Evolutionary conservation across 2,888 invertebrate species (phyloP).

Genomic region (Deilephila porcellus): DNA sequence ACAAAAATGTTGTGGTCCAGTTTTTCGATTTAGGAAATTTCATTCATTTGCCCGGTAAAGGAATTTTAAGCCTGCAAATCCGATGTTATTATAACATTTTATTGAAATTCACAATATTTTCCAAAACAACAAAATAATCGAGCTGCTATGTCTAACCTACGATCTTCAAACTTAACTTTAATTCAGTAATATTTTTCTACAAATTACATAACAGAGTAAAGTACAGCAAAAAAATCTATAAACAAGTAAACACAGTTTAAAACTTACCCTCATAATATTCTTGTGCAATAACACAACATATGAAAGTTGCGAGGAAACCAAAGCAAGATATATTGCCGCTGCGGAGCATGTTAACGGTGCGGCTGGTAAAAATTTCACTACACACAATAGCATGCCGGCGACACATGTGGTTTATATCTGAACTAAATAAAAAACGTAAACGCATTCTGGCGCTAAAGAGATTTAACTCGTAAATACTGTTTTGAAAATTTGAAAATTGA

Average conservation of each 20-base stretch:
- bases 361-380: slow-evolving; percentile 32
- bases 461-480: slow-evolving; percentile 14
- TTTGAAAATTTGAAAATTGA: no score
- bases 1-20: no score
- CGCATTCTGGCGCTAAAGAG: slow-evolving; percentile 22
- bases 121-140: no score
- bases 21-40: no score
- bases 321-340: slow-evolving; percentile 26
- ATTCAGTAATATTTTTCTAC: no score
- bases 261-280: slow-evolving; percentile 63
- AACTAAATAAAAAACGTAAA: slow-evolving; percentile 22
- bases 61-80: no score
- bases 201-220: no score
- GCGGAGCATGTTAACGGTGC: slow-evolving; percentile 38
- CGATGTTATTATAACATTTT: no score
- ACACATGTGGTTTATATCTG: slow-evolving; percentile 24
- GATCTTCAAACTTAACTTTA: no score
- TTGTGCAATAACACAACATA: slow-evolving; percentile 52
- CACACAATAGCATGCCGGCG: slow-evolving; percentile 32
- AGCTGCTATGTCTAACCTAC: no score
- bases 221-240: neutral
- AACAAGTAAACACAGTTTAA: slow-evolving; percentile 4
- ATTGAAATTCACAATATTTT: no score
- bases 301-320: slow-evolving; percentile 35
- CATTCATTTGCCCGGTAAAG: no score